Conservation (phyloP, 2,113 vertebrate genomes). For the Lamprologus sp. region DNA sequence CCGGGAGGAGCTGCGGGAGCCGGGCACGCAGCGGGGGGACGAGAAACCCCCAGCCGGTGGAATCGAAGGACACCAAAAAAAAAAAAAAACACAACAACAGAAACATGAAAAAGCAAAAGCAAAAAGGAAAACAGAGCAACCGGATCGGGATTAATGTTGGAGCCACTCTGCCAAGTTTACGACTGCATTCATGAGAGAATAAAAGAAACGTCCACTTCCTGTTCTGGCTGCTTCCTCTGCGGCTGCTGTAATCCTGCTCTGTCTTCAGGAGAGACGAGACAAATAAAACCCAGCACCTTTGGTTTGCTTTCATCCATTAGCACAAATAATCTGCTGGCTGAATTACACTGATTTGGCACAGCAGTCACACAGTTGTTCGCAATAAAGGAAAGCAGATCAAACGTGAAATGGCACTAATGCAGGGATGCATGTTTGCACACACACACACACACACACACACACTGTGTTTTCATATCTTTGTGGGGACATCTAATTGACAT, state of each 20-base stretch:
- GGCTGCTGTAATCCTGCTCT: not conserved
- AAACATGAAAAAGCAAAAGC: not conserved
- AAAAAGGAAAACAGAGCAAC: not conserved
- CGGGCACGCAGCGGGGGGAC: not conserved
- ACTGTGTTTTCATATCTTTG: not conserved
- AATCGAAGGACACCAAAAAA: not conserved
- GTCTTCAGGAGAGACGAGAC: not conserved
- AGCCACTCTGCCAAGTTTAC: not conserved
- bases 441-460: not conserved
- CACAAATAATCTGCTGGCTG: not conserved
- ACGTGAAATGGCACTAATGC: not conserved
- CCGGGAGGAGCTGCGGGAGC: not conserved
- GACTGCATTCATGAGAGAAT: not conserved
- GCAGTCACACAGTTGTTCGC: not conserved
- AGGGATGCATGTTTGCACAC: not conserved
- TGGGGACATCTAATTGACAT: not conserved
- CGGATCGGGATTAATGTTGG: not conserved
- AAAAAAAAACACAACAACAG: not conserved
- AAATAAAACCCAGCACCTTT: not conserved
- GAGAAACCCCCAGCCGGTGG: constrained; percentile 18
- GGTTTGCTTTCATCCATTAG: not conserved
- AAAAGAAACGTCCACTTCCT: not conserved
- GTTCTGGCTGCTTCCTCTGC: not conserved
- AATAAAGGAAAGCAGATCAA: not conserved
- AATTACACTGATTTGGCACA: not conserved